Conservation (phyloP, 2,888 invertebrate species). For the Dicyrtomina minuta region DNA sequence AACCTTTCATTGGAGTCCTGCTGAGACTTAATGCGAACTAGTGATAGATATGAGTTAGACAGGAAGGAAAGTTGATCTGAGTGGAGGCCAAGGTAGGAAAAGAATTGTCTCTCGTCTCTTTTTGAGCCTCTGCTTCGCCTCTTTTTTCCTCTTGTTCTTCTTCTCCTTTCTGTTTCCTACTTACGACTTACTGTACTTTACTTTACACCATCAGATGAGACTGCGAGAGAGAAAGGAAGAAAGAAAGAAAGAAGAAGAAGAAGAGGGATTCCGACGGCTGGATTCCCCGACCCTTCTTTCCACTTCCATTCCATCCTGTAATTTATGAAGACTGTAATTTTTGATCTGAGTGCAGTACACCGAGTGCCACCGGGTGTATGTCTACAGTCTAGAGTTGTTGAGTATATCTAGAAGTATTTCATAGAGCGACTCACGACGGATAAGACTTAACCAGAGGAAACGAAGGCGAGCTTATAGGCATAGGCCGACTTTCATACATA, state of each 20-base stretch:
- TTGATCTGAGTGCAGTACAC: constrained; percentile 25
- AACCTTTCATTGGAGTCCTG: constrained; percentile 38
- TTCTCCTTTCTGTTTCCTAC: neutral
- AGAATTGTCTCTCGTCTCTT: constrained; percentile 33
- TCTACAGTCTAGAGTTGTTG: no score
- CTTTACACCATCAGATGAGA: constrained; percentile 18
- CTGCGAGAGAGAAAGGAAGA: constrained; percentile 2
- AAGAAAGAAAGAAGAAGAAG: constrained; percentile 23
- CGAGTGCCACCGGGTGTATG: no score
- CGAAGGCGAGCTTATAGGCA: no score
- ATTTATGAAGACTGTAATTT: constrained; percentile 39
- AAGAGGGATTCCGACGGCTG: constrained; percentile 28
- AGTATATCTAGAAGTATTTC: no score
- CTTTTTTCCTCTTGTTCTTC: constrained; percentile 9
- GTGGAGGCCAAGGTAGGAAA: constrained; percentile 32
- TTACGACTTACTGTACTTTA: constrained; percentile 8
- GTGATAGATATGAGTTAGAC: constrained; percentile 43
- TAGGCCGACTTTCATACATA: neutral
- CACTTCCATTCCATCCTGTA: constrained; percentile 37
- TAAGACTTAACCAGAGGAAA: no score
- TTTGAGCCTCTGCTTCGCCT: constrained; percentile 4
- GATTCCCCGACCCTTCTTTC: constrained; percentile 32
- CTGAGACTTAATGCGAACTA: constrained; percentile 37
- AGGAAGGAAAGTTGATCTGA: constrained; percentile 42
- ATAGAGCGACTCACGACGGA: no score